Percentiles rank a stretch among this genome's conserved stretches.
These are phyloP conservation scores for Parelbella ahira DNA, from an alignment of 2,888 invertebrate genomes.

Conservation along the genomic window DNA sequence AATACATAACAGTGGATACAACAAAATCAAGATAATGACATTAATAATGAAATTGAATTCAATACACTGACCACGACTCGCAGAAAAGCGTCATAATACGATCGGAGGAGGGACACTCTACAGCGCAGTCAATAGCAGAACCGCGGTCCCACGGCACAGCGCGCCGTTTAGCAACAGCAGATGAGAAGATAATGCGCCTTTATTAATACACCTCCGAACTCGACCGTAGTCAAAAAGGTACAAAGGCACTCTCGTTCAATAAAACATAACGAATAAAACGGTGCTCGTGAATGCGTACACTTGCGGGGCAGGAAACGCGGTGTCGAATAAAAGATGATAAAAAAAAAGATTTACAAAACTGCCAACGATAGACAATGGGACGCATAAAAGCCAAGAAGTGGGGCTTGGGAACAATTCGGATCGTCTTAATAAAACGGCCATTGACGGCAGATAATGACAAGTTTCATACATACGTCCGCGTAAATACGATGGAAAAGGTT, in stretches of 20 bases:
- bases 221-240: constrained; percentile 73
- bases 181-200: constrained; percentile 57
- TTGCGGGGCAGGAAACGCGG: constrained; percentile 75
- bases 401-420: constrained; percentile 46
- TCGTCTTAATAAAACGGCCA: constrained; percentile 36
- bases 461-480: constrained; percentile 26
- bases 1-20: too few relatives aligned
- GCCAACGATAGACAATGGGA: constrained; percentile 48
- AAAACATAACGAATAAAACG: constrained; percentile 51
- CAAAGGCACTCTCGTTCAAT: constrained; percentile 66
- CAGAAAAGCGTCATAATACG: too few relatives aligned
- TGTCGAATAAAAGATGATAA: constrained; percentile 63
- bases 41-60: too few relatives aligned
- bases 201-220: constrained; percentile 62
- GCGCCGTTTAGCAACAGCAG: constrained; percentile 42
- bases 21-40: too few relatives aligned
- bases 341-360: constrained; percentile 50
- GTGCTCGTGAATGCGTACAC: constrained; percentile 57
- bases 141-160: constrained; percentile 55
- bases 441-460: constrained; percentile 42
- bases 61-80: too few relatives aligned
- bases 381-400: constrained; percentile 47
- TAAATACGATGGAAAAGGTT: constrained; percentile 20
- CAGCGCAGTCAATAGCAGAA: constrained; percentile 17
- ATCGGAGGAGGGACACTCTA: too few relatives aligned